These are phyloP conservation scores for Mythimna impura DNA, from an alignment of 2,888 invertebrate species.

Conservation along the genomic window DNA sequence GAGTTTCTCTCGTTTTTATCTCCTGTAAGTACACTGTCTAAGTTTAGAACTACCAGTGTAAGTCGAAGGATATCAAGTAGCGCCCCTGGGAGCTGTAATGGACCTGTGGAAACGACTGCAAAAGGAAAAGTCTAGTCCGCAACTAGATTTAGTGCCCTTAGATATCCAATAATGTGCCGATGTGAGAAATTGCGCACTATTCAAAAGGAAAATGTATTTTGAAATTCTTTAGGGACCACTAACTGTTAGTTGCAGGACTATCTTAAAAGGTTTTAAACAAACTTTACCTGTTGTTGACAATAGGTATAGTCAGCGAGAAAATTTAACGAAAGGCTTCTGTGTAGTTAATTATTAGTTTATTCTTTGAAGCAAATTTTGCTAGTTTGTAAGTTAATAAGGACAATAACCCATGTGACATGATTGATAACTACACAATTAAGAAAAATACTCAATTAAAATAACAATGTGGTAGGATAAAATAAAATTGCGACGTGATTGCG, in stretches of 20 bases:
- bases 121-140: slow-evolving; percentile 82
- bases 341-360: too few species aligned
- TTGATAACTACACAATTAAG: too few species aligned
- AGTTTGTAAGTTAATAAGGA: too few species aligned
- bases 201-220: slow-evolving; percentile 58
- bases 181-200: slow-evolving; percentile 64
- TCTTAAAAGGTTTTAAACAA: slow-evolving; percentile 34
- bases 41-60: slow-evolving; percentile 74
- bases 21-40: slow-evolving; percentile 65
- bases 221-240: slow-evolving; percentile 47
- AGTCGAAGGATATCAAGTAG: slow-evolving; percentile 75
- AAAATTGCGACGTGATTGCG: not conserved
- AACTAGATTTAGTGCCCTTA: slow-evolving; percentile 82
- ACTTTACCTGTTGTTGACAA: slow-evolving; percentile 13
- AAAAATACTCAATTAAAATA: too few species aligned
- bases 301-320: too few species aligned
- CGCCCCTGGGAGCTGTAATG: slow-evolving; percentile 83
- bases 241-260: slow-evolving; percentile 5
- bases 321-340: too few species aligned
- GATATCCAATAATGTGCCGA: slow-evolving; percentile 77
- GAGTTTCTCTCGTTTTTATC: slow-evolving; percentile 64
- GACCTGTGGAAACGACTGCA: slow-evolving; percentile 81
- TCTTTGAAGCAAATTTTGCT: too few species aligned
- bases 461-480: not conserved
- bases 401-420: too few species aligned